Conservation (phyloP, 2,797 vertebrate genomes). For the Pantherophis vulpinus region DNA sequence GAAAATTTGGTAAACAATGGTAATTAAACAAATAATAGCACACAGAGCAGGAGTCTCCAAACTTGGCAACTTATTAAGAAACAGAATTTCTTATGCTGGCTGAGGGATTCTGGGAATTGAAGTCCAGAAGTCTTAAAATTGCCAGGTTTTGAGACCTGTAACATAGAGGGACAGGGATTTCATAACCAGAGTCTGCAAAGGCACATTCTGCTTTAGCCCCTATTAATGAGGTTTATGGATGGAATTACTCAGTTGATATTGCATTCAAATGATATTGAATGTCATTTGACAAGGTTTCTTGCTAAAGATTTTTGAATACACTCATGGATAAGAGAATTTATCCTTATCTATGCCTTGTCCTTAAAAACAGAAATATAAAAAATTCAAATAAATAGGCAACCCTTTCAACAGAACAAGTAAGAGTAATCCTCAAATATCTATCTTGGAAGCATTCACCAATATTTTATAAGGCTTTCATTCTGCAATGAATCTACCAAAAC, state of each 20-base stretch:
- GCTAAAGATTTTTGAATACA: not conserved
- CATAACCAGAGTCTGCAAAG: not conserved
- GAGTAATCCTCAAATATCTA: not conserved
- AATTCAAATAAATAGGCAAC: not conserved
- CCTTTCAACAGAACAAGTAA: not conserved
- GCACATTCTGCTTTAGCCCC: not conserved
- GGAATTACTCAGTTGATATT: not conserved
- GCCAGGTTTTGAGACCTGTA: not conserved
- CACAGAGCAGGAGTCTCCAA: not conserved
- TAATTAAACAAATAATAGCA: not conserved
- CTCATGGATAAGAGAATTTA: not conserved
- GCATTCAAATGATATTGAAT: not conserved
- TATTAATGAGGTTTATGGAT: not conserved
- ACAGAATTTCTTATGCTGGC: too few relatives aligned
- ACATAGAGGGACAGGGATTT: not conserved
- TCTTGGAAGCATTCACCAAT: not conserved
- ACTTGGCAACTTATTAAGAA: too few relatives aligned
- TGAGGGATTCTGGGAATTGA: too few relatives aligned
- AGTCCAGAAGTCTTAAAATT: too few relatives aligned
- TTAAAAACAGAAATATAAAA: not conserved
- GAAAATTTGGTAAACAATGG: not conserved
- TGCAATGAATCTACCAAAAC: not conserved
- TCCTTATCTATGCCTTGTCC: not conserved
- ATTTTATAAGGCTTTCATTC: not conserved
- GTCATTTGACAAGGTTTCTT: not conserved